Evolutionary conservation across 2,113 vertebrate genomes (phyloP).

Genomic region (Lycaon pictus): DNA sequence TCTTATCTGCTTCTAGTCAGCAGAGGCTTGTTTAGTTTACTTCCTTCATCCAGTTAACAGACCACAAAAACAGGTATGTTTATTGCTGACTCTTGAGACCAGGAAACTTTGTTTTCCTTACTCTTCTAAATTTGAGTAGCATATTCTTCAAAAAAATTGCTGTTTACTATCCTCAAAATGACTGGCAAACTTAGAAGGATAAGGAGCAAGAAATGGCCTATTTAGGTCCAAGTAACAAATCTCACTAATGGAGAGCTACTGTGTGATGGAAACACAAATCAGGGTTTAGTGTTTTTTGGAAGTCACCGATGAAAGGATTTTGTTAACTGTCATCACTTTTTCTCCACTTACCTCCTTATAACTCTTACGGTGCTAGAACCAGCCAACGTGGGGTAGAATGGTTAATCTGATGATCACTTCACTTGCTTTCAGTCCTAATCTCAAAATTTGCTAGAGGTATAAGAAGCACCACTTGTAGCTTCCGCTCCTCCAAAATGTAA

Average conservation of each 20-base stretch:
- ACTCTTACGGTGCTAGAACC: background rate
- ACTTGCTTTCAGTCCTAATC: background rate
- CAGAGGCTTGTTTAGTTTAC: background rate
- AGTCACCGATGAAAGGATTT: background rate
- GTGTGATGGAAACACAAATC: background rate
- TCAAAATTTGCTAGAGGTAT: background rate
- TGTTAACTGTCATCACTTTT: background rate
- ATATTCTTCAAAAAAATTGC: background rate
- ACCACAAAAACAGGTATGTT: background rate
- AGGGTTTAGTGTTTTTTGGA: background rate
- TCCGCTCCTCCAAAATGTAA: background rate
- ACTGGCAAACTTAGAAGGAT: background rate
- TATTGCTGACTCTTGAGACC: background rate
- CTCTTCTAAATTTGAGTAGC: background rate
- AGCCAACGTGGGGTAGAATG: background rate
- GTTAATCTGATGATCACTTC: background rate
- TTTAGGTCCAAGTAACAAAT: background rate
- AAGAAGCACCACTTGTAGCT: background rate
- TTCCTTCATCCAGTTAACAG: background rate
- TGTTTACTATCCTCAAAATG: background rate
- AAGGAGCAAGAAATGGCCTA: background rate
- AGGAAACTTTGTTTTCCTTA: slow-evolving; percentile 21
- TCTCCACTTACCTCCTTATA: background rate
- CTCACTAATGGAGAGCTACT: background rate
- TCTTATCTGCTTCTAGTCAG: background rate